Percentiles rank a stretch among this genome's conserved stretches.
These are phyloP conservation scores for Hesperophylax magnus DNA, from an alignment of 1,140 invertebrate species.

Conservation along the genomic window DNA sequence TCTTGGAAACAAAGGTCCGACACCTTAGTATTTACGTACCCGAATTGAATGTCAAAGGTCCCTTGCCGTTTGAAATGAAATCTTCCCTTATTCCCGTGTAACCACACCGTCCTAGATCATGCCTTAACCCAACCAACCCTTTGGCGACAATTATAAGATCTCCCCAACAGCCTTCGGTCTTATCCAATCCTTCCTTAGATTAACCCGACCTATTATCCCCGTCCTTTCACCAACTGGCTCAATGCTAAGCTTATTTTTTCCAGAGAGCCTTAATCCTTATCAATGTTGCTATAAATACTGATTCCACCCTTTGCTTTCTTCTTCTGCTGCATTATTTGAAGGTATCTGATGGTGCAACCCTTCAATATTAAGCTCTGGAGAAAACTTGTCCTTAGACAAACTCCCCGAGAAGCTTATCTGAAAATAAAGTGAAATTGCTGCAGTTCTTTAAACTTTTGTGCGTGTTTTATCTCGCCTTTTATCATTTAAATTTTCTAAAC, in stretches of 20 bases:
- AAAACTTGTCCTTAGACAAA: no score
- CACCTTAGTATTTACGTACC: no score
- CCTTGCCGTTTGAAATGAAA: no score
- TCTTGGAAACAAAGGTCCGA: no score
- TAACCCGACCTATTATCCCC: conserved; percentile 8
- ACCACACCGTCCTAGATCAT: not conserved
- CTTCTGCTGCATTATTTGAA: not conserved
- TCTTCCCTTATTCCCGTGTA: not conserved
- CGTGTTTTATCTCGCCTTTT: no score
- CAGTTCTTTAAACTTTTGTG: no score
- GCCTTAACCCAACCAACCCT: conserved; percentile 12
- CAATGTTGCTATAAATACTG: conserved; percentile 37
- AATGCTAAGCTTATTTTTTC: conserved; percentile 44
- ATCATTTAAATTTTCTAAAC: no score
- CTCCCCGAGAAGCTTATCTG: no score
- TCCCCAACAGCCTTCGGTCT: not conserved
- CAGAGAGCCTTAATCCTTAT: conserved; percentile 15
- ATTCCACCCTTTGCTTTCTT: not conserved
- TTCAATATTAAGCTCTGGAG: not conserved
- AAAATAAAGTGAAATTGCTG: no score
- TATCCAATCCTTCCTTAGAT: not conserved
- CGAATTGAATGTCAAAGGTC: no score
- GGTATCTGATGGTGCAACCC: conserved; percentile 4
- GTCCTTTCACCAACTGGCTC: conserved; percentile 14
- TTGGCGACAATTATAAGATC: conserved; percentile 26